These are phyloP conservation scores for Oppia nitens DNA, from an alignment of 1,140 invertebrate genomes.

Conservation along the genomic window DNA sequence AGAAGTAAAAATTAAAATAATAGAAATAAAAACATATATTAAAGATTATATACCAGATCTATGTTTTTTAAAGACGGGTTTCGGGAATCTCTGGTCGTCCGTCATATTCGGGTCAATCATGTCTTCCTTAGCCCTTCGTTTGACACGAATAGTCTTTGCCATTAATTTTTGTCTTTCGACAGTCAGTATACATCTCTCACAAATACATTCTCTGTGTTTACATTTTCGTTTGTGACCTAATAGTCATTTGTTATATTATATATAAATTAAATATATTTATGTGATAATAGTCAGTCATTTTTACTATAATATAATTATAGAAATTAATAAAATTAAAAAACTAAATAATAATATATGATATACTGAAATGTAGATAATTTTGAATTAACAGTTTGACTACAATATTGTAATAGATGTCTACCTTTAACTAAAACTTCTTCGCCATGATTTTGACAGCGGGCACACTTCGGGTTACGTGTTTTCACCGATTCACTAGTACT, in stretches of 20 bases:
- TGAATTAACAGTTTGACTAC: not conserved
- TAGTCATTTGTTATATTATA: too few species aligned
- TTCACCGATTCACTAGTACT: too few species aligned
- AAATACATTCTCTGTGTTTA: not conserved
- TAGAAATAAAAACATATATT: too few species aligned
- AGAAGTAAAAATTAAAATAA: too few species aligned
- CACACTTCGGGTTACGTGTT: not conserved
- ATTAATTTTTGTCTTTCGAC: not conserved
- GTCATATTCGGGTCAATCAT: not conserved
- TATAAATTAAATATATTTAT: too few species aligned
- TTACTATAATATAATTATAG: too few species aligned
- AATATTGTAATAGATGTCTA: not conserved
- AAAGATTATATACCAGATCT: too few species aligned
- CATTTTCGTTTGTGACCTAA: not conserved
- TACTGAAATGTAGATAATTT: too few species aligned
- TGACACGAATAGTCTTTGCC: not conserved
- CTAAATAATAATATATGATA: too few species aligned
- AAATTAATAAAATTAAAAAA: too few species aligned
- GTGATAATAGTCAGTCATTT: too few species aligned
- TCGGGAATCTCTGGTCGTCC: not conserved
- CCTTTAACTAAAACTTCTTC: not conserved
- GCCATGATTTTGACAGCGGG: not conserved
- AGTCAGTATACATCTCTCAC: not conserved
- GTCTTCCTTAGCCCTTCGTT: not conserved
- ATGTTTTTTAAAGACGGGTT: not conserved